Percentiles rank a stretch among this genome's conserved stretches.
Conservation (phyloP, 2,113 vertebrate genomes). For the Burhinus bistriatus region DNA sequence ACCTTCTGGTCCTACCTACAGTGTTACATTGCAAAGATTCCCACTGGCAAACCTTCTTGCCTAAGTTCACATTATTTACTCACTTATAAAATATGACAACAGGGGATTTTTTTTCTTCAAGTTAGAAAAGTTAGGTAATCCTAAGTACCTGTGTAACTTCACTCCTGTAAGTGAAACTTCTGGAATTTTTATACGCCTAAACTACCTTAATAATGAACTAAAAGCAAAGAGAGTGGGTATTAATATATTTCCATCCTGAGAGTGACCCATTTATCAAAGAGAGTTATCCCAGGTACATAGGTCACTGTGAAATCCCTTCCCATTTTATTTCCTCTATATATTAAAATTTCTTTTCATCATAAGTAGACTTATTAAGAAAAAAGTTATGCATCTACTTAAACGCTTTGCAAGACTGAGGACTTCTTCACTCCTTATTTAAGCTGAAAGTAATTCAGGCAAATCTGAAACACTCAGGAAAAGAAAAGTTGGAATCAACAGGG, state of each 20-base stretch:
- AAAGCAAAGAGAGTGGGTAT: neutral
- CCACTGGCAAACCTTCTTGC: neutral
- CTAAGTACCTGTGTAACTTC: neutral
- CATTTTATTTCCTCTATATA: neutral
- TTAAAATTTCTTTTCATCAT: neutral
- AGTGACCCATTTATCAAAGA: neutral
- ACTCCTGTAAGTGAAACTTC: neutral
- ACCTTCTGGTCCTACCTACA: neutral
- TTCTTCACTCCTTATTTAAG: neutral
- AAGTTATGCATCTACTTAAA: neutral
- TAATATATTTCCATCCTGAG: neutral
- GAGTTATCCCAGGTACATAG: neutral
- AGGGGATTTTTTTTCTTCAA: neutral
- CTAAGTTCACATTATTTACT: neutral
- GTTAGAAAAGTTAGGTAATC: neutral
- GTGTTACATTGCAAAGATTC: neutral
- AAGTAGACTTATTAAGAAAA: neutral
- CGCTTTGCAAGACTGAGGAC: neutral
- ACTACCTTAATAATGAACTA: neutral
- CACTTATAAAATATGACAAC: neutral
- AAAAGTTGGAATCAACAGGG: constrained; percentile 22
- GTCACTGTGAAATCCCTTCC: neutral
- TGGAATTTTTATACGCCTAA: neutral
- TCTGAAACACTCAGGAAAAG: constrained; percentile 7
- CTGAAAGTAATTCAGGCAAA: neutral